Conservation (phyloP, 2,888 invertebrate genomes). For the Vannuccia rotundouncinata region DNA sequence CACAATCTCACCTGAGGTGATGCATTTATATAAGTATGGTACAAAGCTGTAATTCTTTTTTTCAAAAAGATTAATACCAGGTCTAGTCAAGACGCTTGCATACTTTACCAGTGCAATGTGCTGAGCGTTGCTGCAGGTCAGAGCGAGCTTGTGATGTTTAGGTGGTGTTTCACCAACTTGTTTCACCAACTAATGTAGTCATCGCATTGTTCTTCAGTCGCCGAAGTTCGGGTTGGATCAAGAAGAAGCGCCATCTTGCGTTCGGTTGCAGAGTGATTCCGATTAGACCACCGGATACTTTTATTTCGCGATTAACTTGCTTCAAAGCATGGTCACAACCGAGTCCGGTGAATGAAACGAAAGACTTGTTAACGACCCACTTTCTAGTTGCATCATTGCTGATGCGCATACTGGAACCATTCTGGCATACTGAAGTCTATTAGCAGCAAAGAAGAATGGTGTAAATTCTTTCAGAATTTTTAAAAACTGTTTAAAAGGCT, state of each 20-base stretch:
- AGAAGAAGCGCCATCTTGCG: neutral
- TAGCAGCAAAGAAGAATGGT: constrained; percentile 14
- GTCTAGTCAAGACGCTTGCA: neutral
- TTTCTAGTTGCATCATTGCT: neutral
- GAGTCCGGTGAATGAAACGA: neutral
- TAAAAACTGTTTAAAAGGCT: neutral
- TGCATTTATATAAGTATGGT: constrained; percentile 8
- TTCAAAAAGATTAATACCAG: constrained; percentile 15
- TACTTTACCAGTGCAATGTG: constrained; percentile 5
- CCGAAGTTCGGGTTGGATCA: constrained; percentile 27
- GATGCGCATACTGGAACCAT: constrained; percentile 21
- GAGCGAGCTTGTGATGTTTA: constrained; percentile 3
- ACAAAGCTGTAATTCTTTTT: constrained; percentile 9
- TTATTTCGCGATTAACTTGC: constrained; percentile 27
- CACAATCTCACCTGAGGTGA: neutral
- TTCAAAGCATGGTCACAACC: constrained; percentile 25
- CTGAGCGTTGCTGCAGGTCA: constrained; percentile 17
- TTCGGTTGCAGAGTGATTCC: constrained; percentile 21
- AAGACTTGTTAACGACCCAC: constrained; percentile 11
- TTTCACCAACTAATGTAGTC: constrained; percentile 4
- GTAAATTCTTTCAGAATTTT: constrained; percentile 14
- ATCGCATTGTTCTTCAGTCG: constrained; percentile 13
- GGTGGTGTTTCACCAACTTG: neutral
- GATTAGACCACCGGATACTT: constrained; percentile 9
- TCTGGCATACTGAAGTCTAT: constrained; percentile 25